Base-by-base conservation (phyloP, 2,797 vertebrate species). In the Ptychadena robeensis region DNA sequence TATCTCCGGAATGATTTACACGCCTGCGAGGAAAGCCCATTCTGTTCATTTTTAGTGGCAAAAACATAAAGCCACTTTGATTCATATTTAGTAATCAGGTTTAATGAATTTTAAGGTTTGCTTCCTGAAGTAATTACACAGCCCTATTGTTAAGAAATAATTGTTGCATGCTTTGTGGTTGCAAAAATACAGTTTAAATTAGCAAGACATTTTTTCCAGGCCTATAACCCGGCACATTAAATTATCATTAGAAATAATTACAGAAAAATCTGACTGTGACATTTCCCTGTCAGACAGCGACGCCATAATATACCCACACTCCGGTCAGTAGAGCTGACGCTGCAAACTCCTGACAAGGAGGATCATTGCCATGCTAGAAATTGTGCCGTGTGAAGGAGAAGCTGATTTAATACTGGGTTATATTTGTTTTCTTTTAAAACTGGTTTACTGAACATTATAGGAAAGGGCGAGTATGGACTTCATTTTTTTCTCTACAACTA, bases 111-210 rank as follows among this genome's bases (percentile, higher is more conserved):
- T 79, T 70, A 63, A 57, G 48, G 53, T 59, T 80, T 57, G 44
- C 67, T 63, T 71, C 67, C 8, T 59, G 25, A 71, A 70, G 40
- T 63, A 80, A 80, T 80, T 80, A 80, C 67, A 80, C 53, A 25
- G 66, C 67, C 12, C 67, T 63, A 71, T 80, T 80, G 67, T 80
- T 71, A 63, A 30, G 53, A 57, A 57, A 69, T 70, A 80, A 80
- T 80, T 80, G 44, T 80, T 80, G 66, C 34, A 61, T 63, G 67
- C 48, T 71, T 71, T 71, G 65, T 34, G 48, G 70, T 80, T 71
- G 69, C 48, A 61, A 80, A 80, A 80, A 70, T 70, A 70, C 18
- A 57, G 40, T 68, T 57, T 48, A 68, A 79, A 79, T 68, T 79
- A 68, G 76, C 65, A 70, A 79, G 14, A 48, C 22, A 14, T n/a